phyloP scores from a whole-genome alignment of 2,888 invertebrate species.

The Hirtodrosophila duncani region DNA sequence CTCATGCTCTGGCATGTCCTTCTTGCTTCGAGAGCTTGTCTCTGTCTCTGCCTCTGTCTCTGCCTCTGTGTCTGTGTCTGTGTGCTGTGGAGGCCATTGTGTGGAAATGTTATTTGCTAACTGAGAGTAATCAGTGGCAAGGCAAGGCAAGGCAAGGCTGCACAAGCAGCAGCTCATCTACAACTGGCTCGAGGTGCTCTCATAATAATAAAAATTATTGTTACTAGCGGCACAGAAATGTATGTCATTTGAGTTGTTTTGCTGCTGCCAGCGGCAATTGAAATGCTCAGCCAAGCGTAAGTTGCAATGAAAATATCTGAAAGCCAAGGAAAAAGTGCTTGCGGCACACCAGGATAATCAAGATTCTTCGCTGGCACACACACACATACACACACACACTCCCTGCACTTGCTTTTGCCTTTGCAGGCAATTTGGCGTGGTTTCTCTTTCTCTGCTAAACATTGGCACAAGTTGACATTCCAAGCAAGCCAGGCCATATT shows the following conservation, averaged over 20 bases:
- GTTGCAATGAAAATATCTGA: slow-evolving; percentile 62
- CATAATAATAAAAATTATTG: slow-evolving; percentile 71
- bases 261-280: slow-evolving; percentile 50
- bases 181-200: slow-evolving; percentile 54
- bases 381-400: not conserved
- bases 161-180: slow-evolving; percentile 40
- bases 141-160: no score
- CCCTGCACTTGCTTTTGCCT: no score
- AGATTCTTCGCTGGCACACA: slow-evolving; percentile 52
- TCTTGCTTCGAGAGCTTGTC: slow-evolving; percentile 1
- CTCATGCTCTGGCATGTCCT: not conserved
- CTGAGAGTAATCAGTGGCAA: slow-evolving; percentile 64
- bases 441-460: not conserved
- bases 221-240: slow-evolving; percentile 68
- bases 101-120: slow-evolving; percentile 66
- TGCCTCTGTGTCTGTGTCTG: not conserved
- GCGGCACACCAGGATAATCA: slow-evolving; percentile 57
- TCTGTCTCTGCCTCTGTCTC: not conserved
- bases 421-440: no score
- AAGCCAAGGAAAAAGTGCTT: slow-evolving; percentile 59
- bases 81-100: slow-evolving; percentile 38
- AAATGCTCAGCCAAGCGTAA: slow-evolving; percentile 62
- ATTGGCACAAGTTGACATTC: no score
- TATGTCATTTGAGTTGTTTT: slow-evolving; percentile 45
- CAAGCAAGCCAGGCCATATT: no score